A percentile compares a stretch with the other conserved stretches of the same genome.
Evolutionary conservation across 2,113 vertebrate genomes (phyloP).

Genomic region (Seriola aureovittata): DNA sequence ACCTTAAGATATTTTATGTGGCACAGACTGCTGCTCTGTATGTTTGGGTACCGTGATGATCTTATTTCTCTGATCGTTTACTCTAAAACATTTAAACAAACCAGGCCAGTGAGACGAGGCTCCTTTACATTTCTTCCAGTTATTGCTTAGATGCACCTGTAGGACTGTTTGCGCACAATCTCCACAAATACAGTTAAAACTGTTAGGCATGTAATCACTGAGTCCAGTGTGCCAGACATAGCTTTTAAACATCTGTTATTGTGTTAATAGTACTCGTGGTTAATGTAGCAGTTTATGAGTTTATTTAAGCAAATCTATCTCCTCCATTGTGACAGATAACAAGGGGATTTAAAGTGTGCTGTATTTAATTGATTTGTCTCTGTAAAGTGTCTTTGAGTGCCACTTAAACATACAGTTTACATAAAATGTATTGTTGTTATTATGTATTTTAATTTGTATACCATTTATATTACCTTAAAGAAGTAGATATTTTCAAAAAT

Average conservation of each 20-base stretch:
- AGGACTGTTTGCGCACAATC: constrained; percentile 18
- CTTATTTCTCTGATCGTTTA: background rate
- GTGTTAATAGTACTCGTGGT: background rate
- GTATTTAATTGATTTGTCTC: background rate
- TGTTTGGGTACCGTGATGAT: background rate
- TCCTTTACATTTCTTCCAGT: background rate
- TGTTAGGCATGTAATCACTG: background rate
- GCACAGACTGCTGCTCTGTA: background rate
- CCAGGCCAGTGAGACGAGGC: background rate
- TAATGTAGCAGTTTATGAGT: background rate
- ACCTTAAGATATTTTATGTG: background rate
- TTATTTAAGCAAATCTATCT: background rate
- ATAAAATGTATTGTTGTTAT: no score
- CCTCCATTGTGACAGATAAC: background rate
- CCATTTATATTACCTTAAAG: no score
- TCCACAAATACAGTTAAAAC: constrained; percentile 1
- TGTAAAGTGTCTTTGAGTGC: no score
- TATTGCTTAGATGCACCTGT: constrained; percentile 16
- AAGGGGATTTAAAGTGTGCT: background rate
- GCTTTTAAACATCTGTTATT: background rate
- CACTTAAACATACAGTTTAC: no score
- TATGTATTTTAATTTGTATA: no score
- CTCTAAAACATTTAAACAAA: background rate
- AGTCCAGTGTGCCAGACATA: background rate
- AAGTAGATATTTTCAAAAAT: background rate